phyloP scores from a whole-genome alignment of 1,140 invertebrate genomes.

The Periplaneta americana region DNA sequence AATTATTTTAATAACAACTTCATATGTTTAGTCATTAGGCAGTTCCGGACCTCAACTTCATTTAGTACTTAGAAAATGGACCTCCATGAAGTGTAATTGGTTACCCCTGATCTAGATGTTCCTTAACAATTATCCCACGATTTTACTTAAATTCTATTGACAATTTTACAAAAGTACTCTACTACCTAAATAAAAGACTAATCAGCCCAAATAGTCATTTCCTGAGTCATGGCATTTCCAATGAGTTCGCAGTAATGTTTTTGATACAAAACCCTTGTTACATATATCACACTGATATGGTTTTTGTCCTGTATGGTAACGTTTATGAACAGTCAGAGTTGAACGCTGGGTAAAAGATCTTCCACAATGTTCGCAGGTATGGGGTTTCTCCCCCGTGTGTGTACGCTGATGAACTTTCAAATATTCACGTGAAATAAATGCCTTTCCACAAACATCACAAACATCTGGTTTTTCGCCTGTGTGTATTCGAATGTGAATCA shows the following conservation, averaged over 20 bases:
- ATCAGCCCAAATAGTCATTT: not conserved
- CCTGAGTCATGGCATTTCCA: not conserved
- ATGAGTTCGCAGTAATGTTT: conserved; percentile 50
- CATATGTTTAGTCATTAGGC: too few species aligned
- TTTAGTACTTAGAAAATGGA: too few species aligned
- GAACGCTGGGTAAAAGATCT: conserved; percentile 39
- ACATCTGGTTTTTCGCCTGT: conserved; percentile 41
- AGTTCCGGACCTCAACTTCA: too few species aligned
- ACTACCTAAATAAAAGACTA: too few species aligned
- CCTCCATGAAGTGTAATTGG: too few species aligned
- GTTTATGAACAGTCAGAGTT: conserved; percentile 7
- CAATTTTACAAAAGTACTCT: too few species aligned
- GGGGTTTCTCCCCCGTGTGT: conserved; percentile 18
- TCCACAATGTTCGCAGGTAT: conserved; percentile 34
- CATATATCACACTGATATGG: conserved; percentile 48
- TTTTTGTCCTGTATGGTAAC: conserved; percentile 22
- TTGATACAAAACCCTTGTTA: conserved; percentile 44
- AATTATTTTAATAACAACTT: too few species aligned
- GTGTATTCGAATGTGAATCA: conserved; percentile 60
- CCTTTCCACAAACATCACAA: conserved; percentile 42
- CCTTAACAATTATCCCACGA: too few species aligned
- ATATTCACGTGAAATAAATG: conserved; percentile 35
- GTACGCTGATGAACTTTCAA: conserved; percentile 33
- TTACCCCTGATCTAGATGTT: too few species aligned
- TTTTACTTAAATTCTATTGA: too few species aligned